Conservation (phyloP, 2,888 invertebrate species). For the Coronaproctus castanopsis region DNA sequence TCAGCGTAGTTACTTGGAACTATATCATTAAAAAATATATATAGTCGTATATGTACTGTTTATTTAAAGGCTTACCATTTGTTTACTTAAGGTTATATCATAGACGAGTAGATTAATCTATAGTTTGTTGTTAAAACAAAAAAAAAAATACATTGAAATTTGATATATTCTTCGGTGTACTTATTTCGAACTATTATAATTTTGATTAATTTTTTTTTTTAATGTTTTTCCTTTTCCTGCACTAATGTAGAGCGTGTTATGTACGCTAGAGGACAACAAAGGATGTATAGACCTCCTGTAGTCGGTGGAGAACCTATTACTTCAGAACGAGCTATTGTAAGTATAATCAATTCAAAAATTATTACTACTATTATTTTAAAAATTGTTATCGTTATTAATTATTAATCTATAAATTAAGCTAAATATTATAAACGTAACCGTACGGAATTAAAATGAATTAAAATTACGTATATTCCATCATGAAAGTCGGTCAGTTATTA, state of each 20-base stretch:
- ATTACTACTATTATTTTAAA: background rate
- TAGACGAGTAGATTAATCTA: too few relatives aligned
- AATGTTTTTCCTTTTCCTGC: background rate
- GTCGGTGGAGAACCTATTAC: conserved; percentile 42
- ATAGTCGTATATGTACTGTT: too few relatives aligned
- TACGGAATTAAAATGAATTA: too few relatives aligned
- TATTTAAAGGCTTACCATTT: too few relatives aligned
- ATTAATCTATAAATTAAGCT: too few relatives aligned
- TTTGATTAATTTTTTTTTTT: conserved; percentile 8
- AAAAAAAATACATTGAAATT: background rate
- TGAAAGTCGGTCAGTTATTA: too few relatives aligned
- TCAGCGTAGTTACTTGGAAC: too few relatives aligned
- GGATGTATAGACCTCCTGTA: conserved; percentile 33
- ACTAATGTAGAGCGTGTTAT: conserved; percentile 36
- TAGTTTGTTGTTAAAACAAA: background rate
- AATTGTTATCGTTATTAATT: background rate
- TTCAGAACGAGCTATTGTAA: conserved; percentile 41
- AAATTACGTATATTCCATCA: too few relatives aligned
- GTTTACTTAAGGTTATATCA: too few relatives aligned
- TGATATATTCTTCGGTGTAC: background rate
- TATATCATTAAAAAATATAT: too few relatives aligned
- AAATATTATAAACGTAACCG: too few relatives aligned
- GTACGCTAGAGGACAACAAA: conserved; percentile 36
- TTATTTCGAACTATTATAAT: background rate
- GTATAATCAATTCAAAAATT: conserved; percentile 19